A percentile compares a stretch with the other conserved stretches of the same genome.
Evolutionary conservation across 2,113 vertebrate genomes (phyloP).

Genomic region (Hemibagrus wyckioides): DNA sequence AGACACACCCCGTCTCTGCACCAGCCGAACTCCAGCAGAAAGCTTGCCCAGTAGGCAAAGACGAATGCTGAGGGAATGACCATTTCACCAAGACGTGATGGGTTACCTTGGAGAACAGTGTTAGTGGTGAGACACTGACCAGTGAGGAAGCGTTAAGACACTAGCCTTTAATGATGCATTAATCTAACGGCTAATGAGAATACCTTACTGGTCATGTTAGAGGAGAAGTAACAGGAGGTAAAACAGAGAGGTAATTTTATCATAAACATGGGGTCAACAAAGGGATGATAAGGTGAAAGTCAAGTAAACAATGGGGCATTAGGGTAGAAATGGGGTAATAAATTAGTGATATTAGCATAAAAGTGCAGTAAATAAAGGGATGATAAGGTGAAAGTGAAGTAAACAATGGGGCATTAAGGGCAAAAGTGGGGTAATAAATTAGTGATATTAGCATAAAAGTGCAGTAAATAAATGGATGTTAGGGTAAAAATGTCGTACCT

Average conservation of each 20-base stretch:
- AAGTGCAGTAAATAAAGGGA: not conserved
- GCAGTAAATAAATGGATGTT: not conserved
- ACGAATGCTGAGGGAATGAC: constrained; percentile 53
- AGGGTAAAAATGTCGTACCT: not conserved
- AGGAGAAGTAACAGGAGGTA: not conserved
- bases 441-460: not conserved
- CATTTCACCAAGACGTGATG: constrained; percentile 60
- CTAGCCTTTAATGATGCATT: not conserved
- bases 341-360: not conserved
- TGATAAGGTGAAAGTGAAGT: not conserved
- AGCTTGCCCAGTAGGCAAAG: constrained; percentile 49
- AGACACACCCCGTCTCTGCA: constrained; percentile 68
- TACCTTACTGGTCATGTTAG: not conserved
- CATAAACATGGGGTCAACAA: not conserved
- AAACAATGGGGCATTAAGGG: not conserved
- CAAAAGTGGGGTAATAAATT: not conserved
- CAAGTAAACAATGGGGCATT: not conserved
- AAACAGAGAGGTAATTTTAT: not conserved
- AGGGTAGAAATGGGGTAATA: not conserved
- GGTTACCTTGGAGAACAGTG: constrained; percentile 53
- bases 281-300: not conserved
- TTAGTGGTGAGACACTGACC: not conserved
- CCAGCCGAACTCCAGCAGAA: constrained; percentile 56
- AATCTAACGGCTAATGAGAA: not conserved
- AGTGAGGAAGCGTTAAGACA: not conserved